Base-by-base conservation (phyloP, 2,797 vertebrate genomes). In the Oophaga sylvatica region DNA sequence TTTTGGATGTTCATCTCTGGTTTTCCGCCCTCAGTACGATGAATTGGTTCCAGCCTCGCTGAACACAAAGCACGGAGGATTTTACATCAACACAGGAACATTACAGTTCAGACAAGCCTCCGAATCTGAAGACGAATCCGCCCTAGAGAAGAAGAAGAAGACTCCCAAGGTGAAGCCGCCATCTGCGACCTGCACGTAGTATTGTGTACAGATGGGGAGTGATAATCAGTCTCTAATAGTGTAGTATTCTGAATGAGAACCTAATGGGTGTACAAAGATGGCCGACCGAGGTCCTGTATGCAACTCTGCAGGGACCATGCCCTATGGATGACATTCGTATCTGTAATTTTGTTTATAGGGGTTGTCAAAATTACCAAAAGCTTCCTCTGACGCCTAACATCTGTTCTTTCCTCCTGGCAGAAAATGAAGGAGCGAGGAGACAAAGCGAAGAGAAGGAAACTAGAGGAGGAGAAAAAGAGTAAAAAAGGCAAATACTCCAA, bases 21-120 rank as follows among this genome's bases (percentile, higher is more conserved):
- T 70, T 29, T 45, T 19, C 20, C 87, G 31, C 0, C 82, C 86
- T 76, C 90, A 96, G 95, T 99, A 99, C 0, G 98, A 99, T 68
- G 98, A 99, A 89, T 96, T 98, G 13, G 98, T 99, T 87, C 98
- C 98, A 0, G 96, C 97, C 62, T 96, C 96, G 84, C 94, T 99
- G 87, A 97, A 96, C 3, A 99, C 98, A 0, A 97, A 96, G 87
- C 95, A 96, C 0, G 98, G 98, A 88, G 98, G 98, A 5, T 99
- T 99, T 94, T 99, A 99, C 87, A 95, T 99, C 90, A 99, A 99
- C 92, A 96, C 96, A 0, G 98, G 98, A 48, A 93, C 96, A 0
- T 94, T 99, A 81, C 96, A 98, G 16, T 99, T 98, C 91, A 95
- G 97, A 22, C 96, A 95, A 26, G 95, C 95, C 0, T 98, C 97